Evolutionary conservation across 2,888 invertebrate species (phyloP).

Genomic region (Mythimna albipuncta): DNA sequence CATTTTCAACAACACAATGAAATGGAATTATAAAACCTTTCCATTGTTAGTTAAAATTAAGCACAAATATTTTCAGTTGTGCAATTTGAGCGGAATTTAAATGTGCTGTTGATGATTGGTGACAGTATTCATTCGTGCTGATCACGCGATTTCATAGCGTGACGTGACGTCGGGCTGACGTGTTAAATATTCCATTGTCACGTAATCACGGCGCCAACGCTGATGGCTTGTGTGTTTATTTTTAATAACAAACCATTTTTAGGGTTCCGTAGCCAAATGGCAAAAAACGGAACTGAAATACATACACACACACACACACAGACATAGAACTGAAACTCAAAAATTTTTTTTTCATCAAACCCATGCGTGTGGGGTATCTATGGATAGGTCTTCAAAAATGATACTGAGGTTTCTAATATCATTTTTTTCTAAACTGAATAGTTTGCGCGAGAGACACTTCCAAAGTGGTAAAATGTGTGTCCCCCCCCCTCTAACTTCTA

Average conservation of each 20-base stretch:
- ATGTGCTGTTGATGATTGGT: constrained; percentile 35
- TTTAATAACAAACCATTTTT: constrained; percentile 2
- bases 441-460: too few relatives aligned
- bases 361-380: too few relatives aligned
- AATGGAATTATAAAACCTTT: neutral
- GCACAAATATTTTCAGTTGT: constrained; percentile 32
- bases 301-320: too few relatives aligned
- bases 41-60: constrained; percentile 21
- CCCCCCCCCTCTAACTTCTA: too few relatives aligned
- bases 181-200: constrained; percentile 38
- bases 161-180: constrained; percentile 15
- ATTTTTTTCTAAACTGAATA: too few relatives aligned
- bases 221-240: constrained; percentile 16
- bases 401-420: too few relatives aligned
- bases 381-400: too few relatives aligned
- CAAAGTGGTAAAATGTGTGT: too few relatives aligned
- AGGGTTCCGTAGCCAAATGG: too few relatives aligned
- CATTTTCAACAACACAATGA: neutral
- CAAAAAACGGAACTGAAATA: too few relatives aligned
- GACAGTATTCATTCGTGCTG: constrained; percentile 34
- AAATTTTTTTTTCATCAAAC: too few relatives aligned
- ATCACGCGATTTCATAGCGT: constrained; percentile 27
- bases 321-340: too few relatives aligned
- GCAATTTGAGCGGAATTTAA: constrained; percentile 32
- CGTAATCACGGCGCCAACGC: constrained; percentile 9